Percentiles rank a stretch among this genome's conserved stretches.
phyloP scores from a whole-genome alignment of 1,140 invertebrate species.

The Neoseiulus cucumeris region DNA sequence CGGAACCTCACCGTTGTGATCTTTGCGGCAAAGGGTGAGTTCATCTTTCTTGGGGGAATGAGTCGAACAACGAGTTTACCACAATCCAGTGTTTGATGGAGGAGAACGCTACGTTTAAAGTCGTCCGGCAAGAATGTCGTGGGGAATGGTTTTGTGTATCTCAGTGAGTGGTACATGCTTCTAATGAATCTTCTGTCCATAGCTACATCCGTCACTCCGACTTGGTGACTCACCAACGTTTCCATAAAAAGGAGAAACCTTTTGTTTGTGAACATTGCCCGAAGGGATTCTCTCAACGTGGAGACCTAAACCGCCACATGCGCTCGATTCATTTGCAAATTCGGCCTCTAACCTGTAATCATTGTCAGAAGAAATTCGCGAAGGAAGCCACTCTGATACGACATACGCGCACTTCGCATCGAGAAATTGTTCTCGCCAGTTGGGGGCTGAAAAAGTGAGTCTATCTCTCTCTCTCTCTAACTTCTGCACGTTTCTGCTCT shows the following conservation, averaged over 20 bases:
- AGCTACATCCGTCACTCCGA: constrained; percentile 27
- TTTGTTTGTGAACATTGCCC: constrained; percentile 25
- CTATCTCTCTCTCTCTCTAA: background rate
- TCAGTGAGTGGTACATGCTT: too few relatives aligned
- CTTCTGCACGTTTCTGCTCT: background rate
- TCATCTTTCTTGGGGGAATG: background rate
- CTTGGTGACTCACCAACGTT: constrained; percentile 26
- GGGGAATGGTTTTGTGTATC: too few relatives aligned
- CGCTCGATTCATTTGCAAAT: constrained; percentile 22
- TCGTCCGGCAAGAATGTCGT: too few relatives aligned
- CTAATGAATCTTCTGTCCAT: background rate
- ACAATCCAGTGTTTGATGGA: too few relatives aligned
- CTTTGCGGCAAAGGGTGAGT: constrained; percentile 23
- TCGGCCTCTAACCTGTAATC: constrained; percentile 22
- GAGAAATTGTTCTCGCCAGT: constrained; percentile 14
- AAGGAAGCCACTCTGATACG: constrained; percentile 24
- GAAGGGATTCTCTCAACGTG: constrained; percentile 27
- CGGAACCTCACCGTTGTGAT: constrained; percentile 25
- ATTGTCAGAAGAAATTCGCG: constrained; percentile 24
- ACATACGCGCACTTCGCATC: constrained; percentile 24
- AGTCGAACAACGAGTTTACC: too few relatives aligned
- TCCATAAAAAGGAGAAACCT: constrained; percentile 26
- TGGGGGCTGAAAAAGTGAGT: background rate
- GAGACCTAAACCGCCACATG: constrained; percentile 26
- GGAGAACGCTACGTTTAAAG: too few relatives aligned